These are phyloP conservation scores for Oscheius myriophilus DNA, from an alignment of 2,888 invertebrate species.

Conservation along the genomic window DNA sequence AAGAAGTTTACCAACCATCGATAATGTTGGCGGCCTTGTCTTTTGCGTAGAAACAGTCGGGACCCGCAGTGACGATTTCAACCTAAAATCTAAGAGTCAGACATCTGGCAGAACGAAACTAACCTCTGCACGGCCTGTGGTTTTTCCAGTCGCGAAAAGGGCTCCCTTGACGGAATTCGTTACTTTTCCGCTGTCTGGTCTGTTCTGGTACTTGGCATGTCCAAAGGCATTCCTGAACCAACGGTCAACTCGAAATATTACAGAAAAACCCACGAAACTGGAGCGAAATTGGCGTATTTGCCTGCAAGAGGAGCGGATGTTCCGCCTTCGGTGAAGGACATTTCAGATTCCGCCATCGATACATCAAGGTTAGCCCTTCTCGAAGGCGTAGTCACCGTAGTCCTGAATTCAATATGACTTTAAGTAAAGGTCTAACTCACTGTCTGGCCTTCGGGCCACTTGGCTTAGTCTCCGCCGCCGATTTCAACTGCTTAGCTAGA, in stretches of 20 bases:
- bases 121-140: no score
- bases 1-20: conserved; percentile 8
- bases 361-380: no score
- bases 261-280: neutral
- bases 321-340: no score
- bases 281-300: neutral
- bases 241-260: neutral
- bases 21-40: conserved; percentile 26
- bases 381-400: no score
- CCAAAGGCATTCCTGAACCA: neutral
- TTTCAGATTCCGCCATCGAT: no score
- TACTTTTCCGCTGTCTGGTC: neutral
- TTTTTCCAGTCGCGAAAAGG: neutral
- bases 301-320: neutral
- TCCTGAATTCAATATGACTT: no score
- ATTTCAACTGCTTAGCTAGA: neutral
- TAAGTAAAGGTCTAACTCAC: no score
- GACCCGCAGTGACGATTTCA: neutral
- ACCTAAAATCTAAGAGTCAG: neutral
- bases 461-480: neutral
- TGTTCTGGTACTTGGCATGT: neutral
- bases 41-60: conserved; percentile 4
- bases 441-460: neutral
- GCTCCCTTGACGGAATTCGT: neutral
- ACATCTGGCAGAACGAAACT: neutral